Base-by-base conservation (phyloP, 2,888 invertebrate species). In the Pollenia angustigena region DNA sequence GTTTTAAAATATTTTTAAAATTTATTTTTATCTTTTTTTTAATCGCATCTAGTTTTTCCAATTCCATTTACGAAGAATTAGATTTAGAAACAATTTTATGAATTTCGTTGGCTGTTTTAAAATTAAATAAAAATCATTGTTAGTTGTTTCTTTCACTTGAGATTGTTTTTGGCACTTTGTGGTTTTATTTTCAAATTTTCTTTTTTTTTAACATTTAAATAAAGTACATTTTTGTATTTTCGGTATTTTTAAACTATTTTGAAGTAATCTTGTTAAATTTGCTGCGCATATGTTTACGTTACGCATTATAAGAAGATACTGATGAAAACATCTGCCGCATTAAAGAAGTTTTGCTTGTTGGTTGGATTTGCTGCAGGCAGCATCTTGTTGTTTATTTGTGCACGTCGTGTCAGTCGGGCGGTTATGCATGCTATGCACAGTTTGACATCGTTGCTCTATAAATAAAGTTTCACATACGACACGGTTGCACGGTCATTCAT, bases 31-130 rank as follows among this genome's bases (percentile, higher is more conserved):
- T 71, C 42, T 56, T 72, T 40, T 81, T 14, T 32, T 52, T 23
- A 76, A 75, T 81, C 64, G 50, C 75, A 62, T 89, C 88, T 89
- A 87, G 40, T 85, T 56, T 87, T 80, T 85, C 90, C 89, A 90
- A 92, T 92, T 92, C 90, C 88, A 88, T 88, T 89, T 88, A 90
- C 88, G 64, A 81, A 88, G 91, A 91, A 91, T 90, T 89, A 89
- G 91, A 91, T 90, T 91, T 90, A 91, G 91, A 89, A 84, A 88
- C 87, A 86, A 86, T 76, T 83, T 72, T 83, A 88, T 82, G 68
- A 85, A 76, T 85, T 79, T 62, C 60, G 40, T 76, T 62, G n/a
- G 11, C 69, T n/a, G 56, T 50, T 66, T 79, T 66, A 42, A 56
- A 72, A 58, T 18, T 42, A 68, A 68, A 83, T 48, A 40, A 62